Evolutionary conservation across 1,140 invertebrate genomes (phyloP), one percentile per base, ranked within the genome.

Genomic region (Pemphigus obesinymphae): DNA sequence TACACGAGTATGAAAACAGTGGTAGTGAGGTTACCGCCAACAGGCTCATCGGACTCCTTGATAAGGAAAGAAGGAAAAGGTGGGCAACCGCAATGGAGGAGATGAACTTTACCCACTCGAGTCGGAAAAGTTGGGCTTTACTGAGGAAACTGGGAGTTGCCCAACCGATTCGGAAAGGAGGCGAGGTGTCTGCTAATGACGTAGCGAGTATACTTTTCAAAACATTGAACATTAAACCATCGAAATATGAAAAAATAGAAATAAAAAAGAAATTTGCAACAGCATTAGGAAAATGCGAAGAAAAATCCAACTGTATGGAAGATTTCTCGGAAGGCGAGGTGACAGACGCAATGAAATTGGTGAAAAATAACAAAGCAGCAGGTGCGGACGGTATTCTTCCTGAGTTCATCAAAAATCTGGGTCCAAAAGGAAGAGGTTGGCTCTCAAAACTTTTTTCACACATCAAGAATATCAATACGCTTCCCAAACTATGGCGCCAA

Each of bases 21-120:
- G 20, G 20, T 10, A 55, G 20, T 10, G 53, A 55, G 15, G 53
- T 55, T 2, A 17, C 53, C 1, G 53, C 53, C 5, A 55, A 55
- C 8, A 7, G 53, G n/a, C 23, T 88, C 83, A 23, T 55, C 6
- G 20, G 20, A 2, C 43, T 75, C 4, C 72, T 75, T 23, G 72
- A 45, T 75, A 8, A 34, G 26, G 48, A 37, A 31, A n/a, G n/a
- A n/a, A n/a, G n/a, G n/a, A n/a, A n/a, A n/a, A n/a, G n/a, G n/a
- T n/a, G n/a, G n/a, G n/a, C n/a, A n/a, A n/a, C n/a, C n/a, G n/a
- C n/a, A n/a, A n/a, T n/a, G n/a, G n/a, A n/a, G n/a, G n/a, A n/a
- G n/a, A n/a, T n/a, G n/a, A n/a, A 75, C 23, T 75, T 75, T 34
- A 43, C 10, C 23, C 15, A 75, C 20, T 43, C 72, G 4, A 75